Conservation (phyloP, 2,888 invertebrate genomes). For the Patella ulyssiponensis region DNA sequence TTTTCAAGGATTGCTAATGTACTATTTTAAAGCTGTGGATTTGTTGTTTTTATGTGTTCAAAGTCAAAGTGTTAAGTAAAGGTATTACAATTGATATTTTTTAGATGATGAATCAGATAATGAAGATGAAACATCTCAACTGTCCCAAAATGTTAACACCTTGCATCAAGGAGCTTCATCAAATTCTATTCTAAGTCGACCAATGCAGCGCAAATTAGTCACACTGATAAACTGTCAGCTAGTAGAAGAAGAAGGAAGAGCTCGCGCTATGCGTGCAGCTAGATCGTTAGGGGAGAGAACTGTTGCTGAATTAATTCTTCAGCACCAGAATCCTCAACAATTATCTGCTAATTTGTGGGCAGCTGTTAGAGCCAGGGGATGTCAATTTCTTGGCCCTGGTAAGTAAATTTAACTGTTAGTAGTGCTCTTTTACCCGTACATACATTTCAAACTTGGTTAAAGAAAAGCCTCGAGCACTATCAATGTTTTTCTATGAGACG, state of each 20-base stretch:
- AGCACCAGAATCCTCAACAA: conserved; percentile 97
- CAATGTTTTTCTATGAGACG: neutral
- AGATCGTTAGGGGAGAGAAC: conserved; percentile 95
- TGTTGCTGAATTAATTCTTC: conserved; percentile 92
- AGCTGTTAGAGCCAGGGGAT: conserved; percentile 94
- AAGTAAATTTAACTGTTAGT: conserved; percentile 20
- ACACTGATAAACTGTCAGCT: conserved; percentile 93
- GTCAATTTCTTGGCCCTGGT: conserved; percentile 96
- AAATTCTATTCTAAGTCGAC: conserved; percentile 80
- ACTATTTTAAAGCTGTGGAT: neutral
- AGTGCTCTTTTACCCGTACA: neutral
- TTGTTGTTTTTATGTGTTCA: neutral
- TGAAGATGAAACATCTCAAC: conserved; percentile 19
- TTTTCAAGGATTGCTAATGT: too few species aligned
- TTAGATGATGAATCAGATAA: conserved; percentile 23
- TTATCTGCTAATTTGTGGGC: conserved; percentile 96
- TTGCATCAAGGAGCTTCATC: neutral
- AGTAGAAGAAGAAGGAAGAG: conserved; percentile 84
- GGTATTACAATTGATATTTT: neutral
- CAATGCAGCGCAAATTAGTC: conserved; percentile 96
- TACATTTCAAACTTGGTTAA: neutral
- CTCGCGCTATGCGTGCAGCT: conserved; percentile 78
- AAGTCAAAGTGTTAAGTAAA: neutral
- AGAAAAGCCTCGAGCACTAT: neutral
- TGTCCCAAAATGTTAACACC: neutral